phyloP scores from a whole-genome alignment of 2,113 vertebrate species.

The Leucosticte australis region DNA sequence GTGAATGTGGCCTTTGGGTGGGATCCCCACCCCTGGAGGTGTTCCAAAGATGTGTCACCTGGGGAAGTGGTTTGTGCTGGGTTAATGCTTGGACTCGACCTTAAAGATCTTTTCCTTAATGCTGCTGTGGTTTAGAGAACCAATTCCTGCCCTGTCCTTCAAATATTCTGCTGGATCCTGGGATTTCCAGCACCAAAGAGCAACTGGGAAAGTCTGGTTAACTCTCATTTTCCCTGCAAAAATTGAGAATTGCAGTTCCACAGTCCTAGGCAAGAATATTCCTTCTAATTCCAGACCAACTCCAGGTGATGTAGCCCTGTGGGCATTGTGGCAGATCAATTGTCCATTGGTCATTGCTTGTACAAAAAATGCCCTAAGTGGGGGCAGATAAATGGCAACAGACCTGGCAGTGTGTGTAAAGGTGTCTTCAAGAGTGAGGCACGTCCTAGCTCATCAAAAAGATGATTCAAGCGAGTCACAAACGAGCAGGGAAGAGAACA shows the following conservation, averaged over 20 bases:
- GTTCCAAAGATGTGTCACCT: background rate
- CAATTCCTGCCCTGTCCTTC: background rate
- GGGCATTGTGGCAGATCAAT: background rate
- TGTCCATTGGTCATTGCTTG: background rate
- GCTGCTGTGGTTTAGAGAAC: background rate
- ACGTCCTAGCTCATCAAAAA: background rate
- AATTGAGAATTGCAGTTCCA: background rate
- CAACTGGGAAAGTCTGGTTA: background rate
- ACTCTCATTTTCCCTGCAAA: background rate
- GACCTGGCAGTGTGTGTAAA: no score
- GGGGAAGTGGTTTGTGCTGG: background rate
- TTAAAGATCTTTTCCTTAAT: background rate
- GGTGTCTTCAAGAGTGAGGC: background rate
- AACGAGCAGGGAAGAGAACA: accelerated
- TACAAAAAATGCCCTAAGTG: background rate
- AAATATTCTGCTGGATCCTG: background rate
- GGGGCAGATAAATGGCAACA: background rate
- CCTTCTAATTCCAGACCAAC: background rate
- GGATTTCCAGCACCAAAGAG: background rate
- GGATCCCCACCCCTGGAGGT: background rate
- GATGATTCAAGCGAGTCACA: background rate
- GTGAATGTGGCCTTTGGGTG: background rate
- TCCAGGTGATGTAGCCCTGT: background rate
- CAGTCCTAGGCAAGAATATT: background rate
- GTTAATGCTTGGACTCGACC: background rate